Evolutionary conservation across 30 jellyfish, hydroid and myxozoan species (phyloP).

Genomic region (Chrysaora quinquecirrha): DNA sequence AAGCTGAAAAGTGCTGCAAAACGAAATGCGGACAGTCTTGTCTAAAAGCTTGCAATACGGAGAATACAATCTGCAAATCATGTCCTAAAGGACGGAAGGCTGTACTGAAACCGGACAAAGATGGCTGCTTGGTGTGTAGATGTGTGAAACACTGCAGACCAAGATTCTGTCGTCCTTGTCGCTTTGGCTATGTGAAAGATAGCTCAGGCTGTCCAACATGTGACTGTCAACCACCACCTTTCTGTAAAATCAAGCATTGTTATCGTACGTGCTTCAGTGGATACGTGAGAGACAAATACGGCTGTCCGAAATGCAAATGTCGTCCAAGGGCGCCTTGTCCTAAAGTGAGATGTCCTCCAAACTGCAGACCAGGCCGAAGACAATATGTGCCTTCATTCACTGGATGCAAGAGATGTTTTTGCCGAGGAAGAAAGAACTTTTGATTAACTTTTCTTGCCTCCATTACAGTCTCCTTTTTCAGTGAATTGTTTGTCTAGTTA

Average conservation of each 20-base stretch:
- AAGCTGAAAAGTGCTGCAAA: neutral
- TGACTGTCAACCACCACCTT: neutral
- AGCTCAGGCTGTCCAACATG: neutral
- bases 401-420: neutral
- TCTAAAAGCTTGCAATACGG: neutral
- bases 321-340: conserved; percentile 9
- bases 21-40: conserved; percentile 4
- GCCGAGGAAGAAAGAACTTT: no score
- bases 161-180: neutral
- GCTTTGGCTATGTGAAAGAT: neutral
- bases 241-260: neutral
- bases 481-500: no score
- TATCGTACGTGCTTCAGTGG: neutral
- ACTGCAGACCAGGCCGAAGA: neutral
- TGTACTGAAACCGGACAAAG: neutral
- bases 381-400: neutral
- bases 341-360: neutral
- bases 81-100: neutral
- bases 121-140: neutral
- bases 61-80: neutral
- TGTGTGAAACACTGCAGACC: neutral
- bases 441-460: no score
- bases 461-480: no score
- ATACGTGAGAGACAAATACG: neutral
- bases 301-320: neutral